Conservation (phyloP, 2,797 vertebrate species). For the Pseudopleuronectes americanus region DNA sequence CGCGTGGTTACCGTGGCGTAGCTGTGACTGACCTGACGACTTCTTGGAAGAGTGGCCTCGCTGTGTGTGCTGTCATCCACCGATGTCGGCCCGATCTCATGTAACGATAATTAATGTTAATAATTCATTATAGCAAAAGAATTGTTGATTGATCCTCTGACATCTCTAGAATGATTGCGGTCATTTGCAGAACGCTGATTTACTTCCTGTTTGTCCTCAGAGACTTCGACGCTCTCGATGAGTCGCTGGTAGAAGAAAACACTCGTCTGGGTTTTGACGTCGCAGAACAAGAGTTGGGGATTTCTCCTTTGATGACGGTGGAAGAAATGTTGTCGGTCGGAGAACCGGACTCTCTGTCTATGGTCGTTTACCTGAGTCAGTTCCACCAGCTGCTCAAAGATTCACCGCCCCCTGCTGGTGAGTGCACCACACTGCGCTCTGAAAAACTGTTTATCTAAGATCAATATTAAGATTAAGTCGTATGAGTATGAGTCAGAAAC, state of each 20-base stretch:
- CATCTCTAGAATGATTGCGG: too few relatives aligned
- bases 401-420: constrained; percentile 85
- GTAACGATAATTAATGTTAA: constrained; percentile 74
- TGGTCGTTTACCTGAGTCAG: constrained; percentile 98
- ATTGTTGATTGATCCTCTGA: too few relatives aligned
- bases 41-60: constrained; percentile 95
- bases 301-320: constrained; percentile 93
- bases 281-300: constrained; percentile 91
- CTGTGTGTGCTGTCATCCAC: constrained; percentile 94
- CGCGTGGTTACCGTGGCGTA: constrained; percentile 87
- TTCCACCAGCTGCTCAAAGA: constrained; percentile 95
- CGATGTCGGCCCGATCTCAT: constrained; percentile 91
- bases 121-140: too few relatives aligned
- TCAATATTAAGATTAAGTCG: too few relatives aligned
- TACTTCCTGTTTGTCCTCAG: constrained; percentile 30
- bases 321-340: constrained; percentile 91
- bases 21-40: constrained; percentile 89
- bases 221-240: constrained; percentile 90
- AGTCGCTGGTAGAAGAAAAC: constrained; percentile 85
- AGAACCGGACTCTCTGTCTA: constrained; percentile 92
- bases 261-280: constrained; percentile 89
- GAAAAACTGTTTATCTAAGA: too few relatives aligned
- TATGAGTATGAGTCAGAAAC: too few relatives aligned
- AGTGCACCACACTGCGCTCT: constrained; percentile 49
- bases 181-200: background rate